Base-by-base conservation (phyloP, 2,797 vertebrate genomes). In the Botia almorhae region DNA sequence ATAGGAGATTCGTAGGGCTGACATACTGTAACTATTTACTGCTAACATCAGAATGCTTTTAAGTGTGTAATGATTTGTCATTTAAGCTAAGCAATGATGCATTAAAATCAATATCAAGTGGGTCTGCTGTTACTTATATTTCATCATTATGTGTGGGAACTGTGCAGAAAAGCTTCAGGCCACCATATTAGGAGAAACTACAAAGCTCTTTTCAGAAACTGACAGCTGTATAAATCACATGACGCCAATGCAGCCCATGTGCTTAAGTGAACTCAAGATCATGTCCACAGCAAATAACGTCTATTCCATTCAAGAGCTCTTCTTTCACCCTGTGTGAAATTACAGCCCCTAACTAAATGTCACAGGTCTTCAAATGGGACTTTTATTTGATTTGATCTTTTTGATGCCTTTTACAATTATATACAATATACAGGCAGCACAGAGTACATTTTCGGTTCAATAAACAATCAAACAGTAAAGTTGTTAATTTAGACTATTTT, bases 341-440 rank as follows among this genome's bases (percentile, higher is more conserved):
- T 92, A 91, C 89, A 92, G 85, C 85, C 90, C 89, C 87, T 91
- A 90, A 87, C 91, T 92, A 91, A 92, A 91, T 87, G 88, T 87
- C 90, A 77, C 86, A 87, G 85, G 83, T 92, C 89, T 91, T 93
- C 87, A 90, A 87, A 89, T 91, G 88, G 87, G 89, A 93, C 91
- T 94, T 80, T 94, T 89, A 91, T 93, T 91, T 91, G 89, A 93
- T 92, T 92, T 90, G 89, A 88, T 91, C 86, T 89, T 55, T 87
- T 90, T 89, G 88, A 87, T 78, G 75, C 53, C 84, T 93, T 95
- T 94, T 94, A 95, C 93, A 95, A 93, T 91, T 95, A 95, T 95
- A 92, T 94, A 95, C 94, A 95, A 94, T 95, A 91, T 95, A 95
- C 94, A 95, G 92, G 93, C 91, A 94, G 92, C 93, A 93, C 93